Percentiles rank a stretch among this genome's conserved stretches.
Conservation (phyloP, 2,888 invertebrate species). For the Congeria kusceri region DNA sequence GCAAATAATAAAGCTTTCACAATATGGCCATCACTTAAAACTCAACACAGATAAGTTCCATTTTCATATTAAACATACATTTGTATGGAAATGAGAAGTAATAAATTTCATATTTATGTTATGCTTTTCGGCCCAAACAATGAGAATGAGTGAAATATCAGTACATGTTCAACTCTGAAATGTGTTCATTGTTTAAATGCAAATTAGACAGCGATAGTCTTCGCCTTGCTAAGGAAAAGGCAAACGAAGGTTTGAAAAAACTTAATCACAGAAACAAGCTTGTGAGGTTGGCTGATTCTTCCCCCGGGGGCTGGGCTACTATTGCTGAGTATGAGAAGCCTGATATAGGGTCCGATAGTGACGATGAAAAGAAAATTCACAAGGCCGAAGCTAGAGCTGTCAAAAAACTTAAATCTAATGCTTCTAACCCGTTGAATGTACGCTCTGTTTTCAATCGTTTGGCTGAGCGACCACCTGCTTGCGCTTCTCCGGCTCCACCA, state of each 20-base stretch:
- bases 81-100: too few relatives aligned
- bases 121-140: too few relatives aligned
- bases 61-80: too few relatives aligned
- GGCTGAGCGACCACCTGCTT: neutral
- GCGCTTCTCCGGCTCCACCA: neutral
- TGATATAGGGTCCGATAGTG: neutral
- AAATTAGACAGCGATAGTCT: neutral
- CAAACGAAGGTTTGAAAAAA: constrained; percentile 1
- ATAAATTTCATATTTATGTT: too few relatives aligned
- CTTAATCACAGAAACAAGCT: neutral
- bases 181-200: too few relatives aligned
- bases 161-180: too few relatives aligned
- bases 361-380: neutral
- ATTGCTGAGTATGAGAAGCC: neutral
- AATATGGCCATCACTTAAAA: too few relatives aligned
- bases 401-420: neutral
- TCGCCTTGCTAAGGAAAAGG: neutral
- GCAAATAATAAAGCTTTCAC: too few relatives aligned
- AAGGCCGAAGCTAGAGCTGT: neutral
- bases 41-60: too few relatives aligned
- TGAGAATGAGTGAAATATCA: too few relatives aligned
- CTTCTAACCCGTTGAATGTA: neutral
- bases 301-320: constrained; percentile 6
- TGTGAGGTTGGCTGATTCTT: neutral
- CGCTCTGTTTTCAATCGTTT: neutral